These are phyloP conservation scores for Agelastica alni DNA, from an alignment of 2,888 invertebrate species.

Conservation along the genomic window DNA sequence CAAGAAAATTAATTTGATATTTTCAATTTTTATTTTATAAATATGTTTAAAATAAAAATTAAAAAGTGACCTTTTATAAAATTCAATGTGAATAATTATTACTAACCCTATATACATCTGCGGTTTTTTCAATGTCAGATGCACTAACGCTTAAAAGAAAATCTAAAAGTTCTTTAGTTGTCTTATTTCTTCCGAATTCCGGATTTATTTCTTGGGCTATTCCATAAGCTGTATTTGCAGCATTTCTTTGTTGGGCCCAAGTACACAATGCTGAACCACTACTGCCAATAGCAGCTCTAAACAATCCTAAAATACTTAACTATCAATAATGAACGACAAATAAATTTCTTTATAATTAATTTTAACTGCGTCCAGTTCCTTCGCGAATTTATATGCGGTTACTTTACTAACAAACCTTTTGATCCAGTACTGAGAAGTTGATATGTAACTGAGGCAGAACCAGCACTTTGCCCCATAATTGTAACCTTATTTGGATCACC, in stretches of 20 bases:
- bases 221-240: conserved; percentile 25
- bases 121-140: conserved; percentile 18
- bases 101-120: conserved; percentile 8
- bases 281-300: conserved; percentile 30
- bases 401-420: no score
- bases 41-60: no score
- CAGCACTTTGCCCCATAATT: conserved; percentile 31
- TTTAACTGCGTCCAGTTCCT: no score
- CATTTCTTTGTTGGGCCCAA: conserved; percentile 27
- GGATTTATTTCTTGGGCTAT: conserved; percentile 27
- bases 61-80: no score
- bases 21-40: no score
- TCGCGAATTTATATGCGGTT: no score
- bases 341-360: no score
- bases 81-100: no score
- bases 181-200: conserved; percentile 16
- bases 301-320: no score
- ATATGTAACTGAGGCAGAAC: conserved; percentile 29
- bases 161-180: conserved; percentile 25
- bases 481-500: conserved; percentile 28
- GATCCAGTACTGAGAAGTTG: conserved; percentile 26
- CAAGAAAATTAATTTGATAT: no score
- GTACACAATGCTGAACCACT: conserved; percentile 33
- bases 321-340: no score
- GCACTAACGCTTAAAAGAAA: conserved; percentile 25